Base-by-base conservation (phyloP, 1,140 invertebrate genomes). In the Battus philenor region DNA sequence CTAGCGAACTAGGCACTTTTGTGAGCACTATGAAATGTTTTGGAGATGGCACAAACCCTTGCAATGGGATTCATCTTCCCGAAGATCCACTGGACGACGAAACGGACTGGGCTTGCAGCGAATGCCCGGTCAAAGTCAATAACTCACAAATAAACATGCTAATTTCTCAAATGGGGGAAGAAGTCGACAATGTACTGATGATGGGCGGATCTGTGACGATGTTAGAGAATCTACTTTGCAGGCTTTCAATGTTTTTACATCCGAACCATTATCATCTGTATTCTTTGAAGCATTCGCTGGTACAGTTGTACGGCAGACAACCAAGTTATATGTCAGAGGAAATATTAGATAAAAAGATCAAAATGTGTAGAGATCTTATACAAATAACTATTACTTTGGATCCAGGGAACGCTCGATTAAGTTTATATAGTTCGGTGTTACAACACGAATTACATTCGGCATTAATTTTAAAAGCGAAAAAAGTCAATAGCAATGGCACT, bases 201-300 rank as follows among this genome's bases (percentile, higher is more conserved):
- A 85, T 86, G 32, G 90, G 88, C 30, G 88, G 91, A 0, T 88
- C 85, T 1, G 84, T 90, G 0, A 75, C 69, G 36, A 83, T 89
- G 39, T 61, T 93, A 30, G 91, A 93, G 68, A 84, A 89, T 36
- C 64, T 92, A 0, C 56, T 93, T 2, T 86, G 86, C 8, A 91
- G 91, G 30, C 64, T 93, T 10, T 84, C 88, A 12, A 90, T 88
- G 12, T 89, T 94, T 55, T 77, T 95, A 26, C 94, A 95, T 83
- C 90, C 90, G 0, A 91, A 94, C 66, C 94, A 96, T 76, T 95
- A 94, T 70, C 93, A 94, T 60, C 89, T 93, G 50, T 93, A 93
- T 57, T 90, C 91, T 2, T 87, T 95, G 7, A 92, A 93, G 58
- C 94, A 96, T 75, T 93, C 93, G 0, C 74, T 96, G 20, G 87